Evolutionary conservation across 2,888 invertebrate genomes (phyloP).

Genomic region (Apamea monoglypha): DNA sequence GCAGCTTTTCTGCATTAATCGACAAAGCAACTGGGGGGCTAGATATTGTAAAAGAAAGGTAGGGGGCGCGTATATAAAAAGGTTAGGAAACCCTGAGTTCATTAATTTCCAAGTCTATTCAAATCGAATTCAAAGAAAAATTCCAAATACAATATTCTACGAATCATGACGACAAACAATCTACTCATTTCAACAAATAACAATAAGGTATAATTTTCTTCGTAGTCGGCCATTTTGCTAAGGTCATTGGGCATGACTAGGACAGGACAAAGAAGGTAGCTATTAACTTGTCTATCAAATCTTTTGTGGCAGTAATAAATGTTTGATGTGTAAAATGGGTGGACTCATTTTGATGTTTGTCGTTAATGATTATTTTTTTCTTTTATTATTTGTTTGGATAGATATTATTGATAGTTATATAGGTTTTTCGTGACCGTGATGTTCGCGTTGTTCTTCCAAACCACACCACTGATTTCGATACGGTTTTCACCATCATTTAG

Average conservation of each 20-base stretch:
- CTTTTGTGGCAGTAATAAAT: background rate
- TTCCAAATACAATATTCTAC: background rate
- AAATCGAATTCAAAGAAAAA: background rate
- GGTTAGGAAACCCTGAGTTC: background rate
- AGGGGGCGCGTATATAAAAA: background rate
- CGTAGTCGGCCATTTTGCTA: slow-evolving; percentile 11
- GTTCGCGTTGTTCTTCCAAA: background rate
- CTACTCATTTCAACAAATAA: slow-evolving; percentile 22
- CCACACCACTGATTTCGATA: background rate
- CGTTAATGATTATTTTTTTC: background rate
- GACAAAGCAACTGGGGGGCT: background rate
- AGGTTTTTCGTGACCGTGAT: background rate
- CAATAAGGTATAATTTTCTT: slow-evolving; percentile 46
- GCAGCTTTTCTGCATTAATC: background rate
- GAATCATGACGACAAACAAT: background rate
- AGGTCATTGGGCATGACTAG: slow-evolving; percentile 25
- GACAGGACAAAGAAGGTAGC: slow-evolving; percentile 37
- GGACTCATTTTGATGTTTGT: background rate
- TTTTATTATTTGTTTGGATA: background rate
- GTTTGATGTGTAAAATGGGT: slow-evolving; percentile 9
- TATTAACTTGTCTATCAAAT: slow-evolving; percentile 18
- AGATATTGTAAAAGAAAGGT: background rate
- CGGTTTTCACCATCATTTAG: background rate
- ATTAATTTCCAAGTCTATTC: background rate
- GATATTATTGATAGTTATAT: too few species aligned